Base-by-base conservation (phyloP, 2,888 invertebrate species). In the Polydrusus pterygomalis region DNA sequence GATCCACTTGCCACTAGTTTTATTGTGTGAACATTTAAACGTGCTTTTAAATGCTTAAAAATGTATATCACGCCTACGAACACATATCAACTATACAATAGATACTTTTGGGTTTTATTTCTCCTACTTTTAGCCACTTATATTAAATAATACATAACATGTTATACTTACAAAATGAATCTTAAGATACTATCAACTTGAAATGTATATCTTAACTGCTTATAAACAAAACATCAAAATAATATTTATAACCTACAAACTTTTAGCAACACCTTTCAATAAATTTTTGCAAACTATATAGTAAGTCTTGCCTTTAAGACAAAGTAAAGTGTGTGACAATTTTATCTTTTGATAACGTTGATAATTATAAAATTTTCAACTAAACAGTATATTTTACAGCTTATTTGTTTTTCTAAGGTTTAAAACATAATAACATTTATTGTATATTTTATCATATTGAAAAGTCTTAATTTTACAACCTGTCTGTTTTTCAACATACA, bases 301-400 rank as follows among this genome's bases (percentile, higher is more conserved):
- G 18, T 40, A 62, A 64, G 17, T 63, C 47, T 63, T 63, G 10
- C 17, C 58, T n/a, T 51, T 18, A 74, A 64, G 68, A 74, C 62
- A 60, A 69, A 60, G 40, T 54, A 20, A 9, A 71, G 45, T 49
- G 69, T 64, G 72, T 69, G 72, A 71, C 72, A 72, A 76, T 58
- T 68, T 76, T 76, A 76, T 76, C 72, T 72, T 75, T 63, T 72
- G 72, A 76, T 76, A 76, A 72, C 64, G 75, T 67, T 65, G 58
- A 40, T 38, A 38, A 20, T 10, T 75, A 72, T 75, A 71, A 71
- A 71, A 71, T 75, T 20, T 40, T 45, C 15, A 45, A 34, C 60
- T 43, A 72, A 67, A 71, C 70, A 75, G 67, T 34, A 51, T 54
- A 68, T 74, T 73, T 74, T 68, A 74, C 49, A 43, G 49, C 38